Conservation (phyloP, 2,113 vertebrate species). For the Barbus barbus region DNA sequence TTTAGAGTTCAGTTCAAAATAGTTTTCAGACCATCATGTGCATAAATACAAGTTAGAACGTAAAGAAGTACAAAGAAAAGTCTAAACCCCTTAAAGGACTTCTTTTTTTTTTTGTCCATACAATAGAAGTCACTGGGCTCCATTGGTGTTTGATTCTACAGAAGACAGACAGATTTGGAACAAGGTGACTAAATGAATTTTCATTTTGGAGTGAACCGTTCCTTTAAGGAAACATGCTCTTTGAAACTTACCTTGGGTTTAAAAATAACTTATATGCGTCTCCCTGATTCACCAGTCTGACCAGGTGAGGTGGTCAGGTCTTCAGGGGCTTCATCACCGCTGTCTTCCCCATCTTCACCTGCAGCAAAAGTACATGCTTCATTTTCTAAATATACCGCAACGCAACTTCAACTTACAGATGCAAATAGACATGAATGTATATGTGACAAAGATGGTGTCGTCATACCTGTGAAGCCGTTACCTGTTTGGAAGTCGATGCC, state of each 20-base stretch:
- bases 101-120: too few species aligned
- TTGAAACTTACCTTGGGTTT: constrained; percentile 20
- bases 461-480: constrained; percentile 51
- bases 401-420: neutral
- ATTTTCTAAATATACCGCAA: neutral
- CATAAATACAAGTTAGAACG: neutral
- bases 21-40: neutral
- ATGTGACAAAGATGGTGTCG: neutral
- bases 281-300: constrained; percentile 46
- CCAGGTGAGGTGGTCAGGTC: constrained; percentile 46
- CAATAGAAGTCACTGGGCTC: neutral
- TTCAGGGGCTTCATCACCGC: constrained; percentile 54
- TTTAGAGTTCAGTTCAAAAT: neutral
- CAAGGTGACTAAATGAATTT: neutral
- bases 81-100: too few species aligned
- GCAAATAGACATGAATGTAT: neutral
- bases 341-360: constrained; percentile 58
- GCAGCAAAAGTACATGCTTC: neutral
- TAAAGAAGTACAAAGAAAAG: neutral
- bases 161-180: neutral
- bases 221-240: neutral
- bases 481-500: constrained; percentile 84
- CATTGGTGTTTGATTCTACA: neutral
- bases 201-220: neutral
- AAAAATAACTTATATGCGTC: constrained; percentile 12